Percentiles rank a stretch among this genome's conserved stretches.
These are phyloP conservation scores for Metopia argyrocephala DNA, from an alignment of 2,888 invertebrate genomes.

Conservation along the genomic window DNA sequence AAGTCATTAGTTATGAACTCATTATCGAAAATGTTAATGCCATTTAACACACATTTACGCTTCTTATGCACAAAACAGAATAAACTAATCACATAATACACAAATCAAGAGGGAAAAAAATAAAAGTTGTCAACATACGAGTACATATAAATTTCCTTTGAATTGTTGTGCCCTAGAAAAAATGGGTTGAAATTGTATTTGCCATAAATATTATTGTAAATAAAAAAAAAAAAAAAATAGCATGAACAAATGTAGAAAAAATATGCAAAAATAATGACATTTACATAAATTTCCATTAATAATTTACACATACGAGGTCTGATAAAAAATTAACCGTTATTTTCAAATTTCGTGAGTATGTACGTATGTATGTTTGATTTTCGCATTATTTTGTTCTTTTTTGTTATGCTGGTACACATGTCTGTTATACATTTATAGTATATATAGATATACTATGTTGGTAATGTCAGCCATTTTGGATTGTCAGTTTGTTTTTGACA, in stretches of 20 bases:
- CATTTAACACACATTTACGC: slow-evolving; percentile 55
- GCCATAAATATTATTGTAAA: not conserved
- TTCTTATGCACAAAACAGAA: slow-evolving; percentile 3
- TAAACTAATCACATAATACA: slow-evolving; percentile 17
- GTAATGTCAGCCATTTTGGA: no score
- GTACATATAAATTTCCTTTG: not conserved
- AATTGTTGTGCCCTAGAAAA: not conserved
- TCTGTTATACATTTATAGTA: no score
- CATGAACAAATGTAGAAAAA: slow-evolving; percentile 14
- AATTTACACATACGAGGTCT: not conserved
- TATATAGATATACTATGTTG: no score
- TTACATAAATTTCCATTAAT: slow-evolving; percentile 49
- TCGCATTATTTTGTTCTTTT: no score
- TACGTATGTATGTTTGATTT: not conserved
- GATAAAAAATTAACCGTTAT: no score
- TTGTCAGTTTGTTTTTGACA: no score
- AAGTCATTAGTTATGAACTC: slow-evolving; percentile 44
- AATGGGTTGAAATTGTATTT: not conserved
- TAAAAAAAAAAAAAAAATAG: not conserved
- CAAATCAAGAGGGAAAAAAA: not conserved
- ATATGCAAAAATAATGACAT: slow-evolving; percentile 55
- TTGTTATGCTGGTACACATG: no score
- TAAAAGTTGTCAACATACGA: slow-evolving; percentile 58
- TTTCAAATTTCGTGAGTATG: no score
- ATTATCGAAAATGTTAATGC: slow-evolving; percentile 57